Conservation (phyloP, 37 sponge, comb jelly and placozoan species). For the Hormiphora californensis region DNA sequence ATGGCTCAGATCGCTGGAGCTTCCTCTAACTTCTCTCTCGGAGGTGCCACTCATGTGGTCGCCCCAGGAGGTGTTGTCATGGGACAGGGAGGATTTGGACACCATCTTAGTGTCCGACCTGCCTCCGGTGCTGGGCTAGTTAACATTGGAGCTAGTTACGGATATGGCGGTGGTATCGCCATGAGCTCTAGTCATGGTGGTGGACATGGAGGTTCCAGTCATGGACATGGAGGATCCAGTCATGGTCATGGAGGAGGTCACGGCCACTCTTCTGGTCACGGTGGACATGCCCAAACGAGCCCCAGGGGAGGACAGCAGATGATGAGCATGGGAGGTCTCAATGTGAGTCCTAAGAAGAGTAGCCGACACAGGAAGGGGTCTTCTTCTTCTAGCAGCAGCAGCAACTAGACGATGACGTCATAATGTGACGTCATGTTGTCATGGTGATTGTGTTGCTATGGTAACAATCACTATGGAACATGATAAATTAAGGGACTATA, state of each 20-base stretch:
- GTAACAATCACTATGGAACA: too few species aligned
- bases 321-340: not conserved
- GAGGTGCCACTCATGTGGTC: not conserved
- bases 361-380: not conserved
- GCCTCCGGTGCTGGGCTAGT: not conserved
- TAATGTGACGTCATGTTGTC: not conserved
- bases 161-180: not conserved
- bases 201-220: not conserved
- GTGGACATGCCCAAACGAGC: not conserved
- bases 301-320: not conserved
- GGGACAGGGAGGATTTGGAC: conserved; percentile 29
- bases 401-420: not conserved
- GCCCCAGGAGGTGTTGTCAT: not conserved
- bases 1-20: conserved; percentile 8
- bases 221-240: not conserved
- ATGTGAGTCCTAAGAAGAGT: not conserved
- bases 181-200: not conserved
- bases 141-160: not conserved
- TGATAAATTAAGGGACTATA: too few species aligned
- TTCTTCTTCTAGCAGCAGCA: not conserved
- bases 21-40: not conserved
- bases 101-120: not conserved
- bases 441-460: too few species aligned
- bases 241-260: not conserved
- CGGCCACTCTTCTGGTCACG: not conserved